Evolutionary conservation across 2,888 invertebrate genomes (phyloP).

Genomic region (Scrobipalpa atriplicella): DNA sequence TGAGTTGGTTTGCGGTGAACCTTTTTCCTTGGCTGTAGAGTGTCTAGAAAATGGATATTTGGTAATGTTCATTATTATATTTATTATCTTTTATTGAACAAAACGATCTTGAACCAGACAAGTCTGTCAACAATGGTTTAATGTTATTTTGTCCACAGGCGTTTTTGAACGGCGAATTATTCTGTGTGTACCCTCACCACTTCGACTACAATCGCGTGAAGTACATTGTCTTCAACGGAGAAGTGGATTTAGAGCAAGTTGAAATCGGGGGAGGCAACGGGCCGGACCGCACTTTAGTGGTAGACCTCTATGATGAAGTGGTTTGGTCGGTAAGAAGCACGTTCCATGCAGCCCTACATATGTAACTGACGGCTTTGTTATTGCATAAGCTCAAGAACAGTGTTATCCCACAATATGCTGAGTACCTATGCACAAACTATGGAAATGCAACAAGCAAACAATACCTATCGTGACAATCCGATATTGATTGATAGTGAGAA

Average conservation of each 20-base stretch:
- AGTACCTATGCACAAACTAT: too few species aligned
- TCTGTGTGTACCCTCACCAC: constrained; percentile 14
- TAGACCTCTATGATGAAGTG: not conserved
- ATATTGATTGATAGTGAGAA: too few species aligned
- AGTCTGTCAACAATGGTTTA: too few species aligned
- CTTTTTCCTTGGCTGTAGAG: constrained; percentile 5
- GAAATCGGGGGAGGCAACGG: not conserved
- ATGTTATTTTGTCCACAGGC: not conserved
- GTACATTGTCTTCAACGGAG: constrained; percentile 8
- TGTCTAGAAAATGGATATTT: constrained; percentile 12
- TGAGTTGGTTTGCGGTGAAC: not conserved
- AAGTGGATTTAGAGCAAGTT: not conserved
- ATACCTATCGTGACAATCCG: too few species aligned
- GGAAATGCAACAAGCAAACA: too few species aligned
- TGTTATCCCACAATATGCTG: too few species aligned
- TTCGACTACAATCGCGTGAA: not conserved
- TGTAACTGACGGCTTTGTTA: too few species aligned
- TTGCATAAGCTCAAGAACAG: too few species aligned
- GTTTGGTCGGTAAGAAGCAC: not conserved
- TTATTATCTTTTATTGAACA: too few species aligned
- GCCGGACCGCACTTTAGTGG: not conserved
- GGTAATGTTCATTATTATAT: constrained; percentile 4
- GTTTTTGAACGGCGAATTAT: constrained; percentile 1
- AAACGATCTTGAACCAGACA: too few species aligned
- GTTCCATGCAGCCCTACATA: not conserved